Evolutionary conservation across 1,140 invertebrate genomes (phyloP), one percentile per base, ranked within the genome.

Genomic region (Atta texana): DNA sequence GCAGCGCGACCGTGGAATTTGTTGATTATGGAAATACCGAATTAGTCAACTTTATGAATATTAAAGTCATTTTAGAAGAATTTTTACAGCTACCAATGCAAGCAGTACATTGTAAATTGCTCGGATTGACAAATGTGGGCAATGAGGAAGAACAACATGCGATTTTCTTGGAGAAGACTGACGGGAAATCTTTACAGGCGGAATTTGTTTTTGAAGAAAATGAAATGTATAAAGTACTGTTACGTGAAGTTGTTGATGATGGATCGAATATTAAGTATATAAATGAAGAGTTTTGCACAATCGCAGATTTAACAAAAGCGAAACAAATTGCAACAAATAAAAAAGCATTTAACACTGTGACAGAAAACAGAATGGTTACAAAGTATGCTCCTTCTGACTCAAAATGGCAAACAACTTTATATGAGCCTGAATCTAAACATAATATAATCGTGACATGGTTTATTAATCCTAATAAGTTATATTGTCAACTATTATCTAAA

Each of bases 381-480:
- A 93, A 95, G 76, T 96, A 95, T 90, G 92, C 94, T 6, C 24
- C 93, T 1, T 53, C 93, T 4, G 87, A 95, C 68, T 90, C 93
- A 28, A 88, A 93, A 21, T 96, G 95, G 94, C 14, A 44, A 14
- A 87, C 93, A 34, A 75, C 88, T 59, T 86, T 91, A 6, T 85
- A 96, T 1, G 88, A 91, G 3, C 87, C 91, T 3, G 94, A 92
- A 24, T 86, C 68, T 7, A 92, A 87, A 18, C 93, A 95, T 71
- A 93, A 95, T 39, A 95, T 96, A 1, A 92, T 94, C 8, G 92
- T 97, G 12, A 96, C 96, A 8, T 97, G 96, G 96, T 97, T 96
- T 90, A 94, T 95, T n/a, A 96, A 96, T 89, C 97, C 97, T 0
- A 95, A 96, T 74, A 96, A 96, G 86, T 97, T 98, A 93, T 97